These are phyloP conservation scores for Platycheirus rosarum DNA, from an alignment of 2,888 invertebrate species.

Conservation along the genomic window DNA sequence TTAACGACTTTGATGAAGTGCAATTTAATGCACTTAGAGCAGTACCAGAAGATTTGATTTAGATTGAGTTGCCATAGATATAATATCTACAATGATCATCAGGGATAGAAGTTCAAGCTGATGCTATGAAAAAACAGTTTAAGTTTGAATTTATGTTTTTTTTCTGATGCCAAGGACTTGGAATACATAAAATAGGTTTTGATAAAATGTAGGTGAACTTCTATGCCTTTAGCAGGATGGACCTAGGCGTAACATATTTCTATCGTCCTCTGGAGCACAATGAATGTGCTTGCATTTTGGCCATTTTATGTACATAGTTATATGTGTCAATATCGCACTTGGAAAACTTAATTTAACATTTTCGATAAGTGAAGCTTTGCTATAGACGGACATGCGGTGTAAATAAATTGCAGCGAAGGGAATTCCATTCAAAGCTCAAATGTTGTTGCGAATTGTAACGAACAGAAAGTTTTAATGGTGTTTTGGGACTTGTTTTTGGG, in stretches of 20 bases:
- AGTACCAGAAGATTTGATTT: not conserved
- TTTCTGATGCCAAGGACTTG: constrained; percentile 3
- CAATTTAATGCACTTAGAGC: constrained; percentile 58
- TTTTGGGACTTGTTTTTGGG: constrained; percentile 9
- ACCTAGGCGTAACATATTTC: not conserved
- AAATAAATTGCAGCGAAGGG: constrained; percentile 17
- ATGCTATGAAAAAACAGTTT: too few relatives aligned
- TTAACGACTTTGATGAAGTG: constrained; percentile 48
- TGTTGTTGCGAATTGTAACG: not conserved
- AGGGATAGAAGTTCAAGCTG: too few relatives aligned
- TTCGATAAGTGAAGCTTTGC: constrained; percentile 39
- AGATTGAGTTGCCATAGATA: not conserved
- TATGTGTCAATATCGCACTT: constrained; percentile 19
- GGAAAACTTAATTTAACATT: constrained; percentile 47
- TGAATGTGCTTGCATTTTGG: constrained; percentile 8
- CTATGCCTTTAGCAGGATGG: too few relatives aligned
- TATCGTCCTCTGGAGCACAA: constrained; percentile 17
- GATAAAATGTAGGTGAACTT: not conserved
- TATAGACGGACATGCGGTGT: constrained; percentile 3
- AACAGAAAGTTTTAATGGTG: not conserved
- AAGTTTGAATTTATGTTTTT: not conserved
- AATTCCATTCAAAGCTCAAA: constrained; percentile 7
- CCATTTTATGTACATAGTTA: not conserved
- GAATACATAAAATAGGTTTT: constrained; percentile 10
- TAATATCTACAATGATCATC: too few relatives aligned